Base-by-base conservation (phyloP, 2,888 invertebrate species). In the Leptinotarsa peninsularis region DNA sequence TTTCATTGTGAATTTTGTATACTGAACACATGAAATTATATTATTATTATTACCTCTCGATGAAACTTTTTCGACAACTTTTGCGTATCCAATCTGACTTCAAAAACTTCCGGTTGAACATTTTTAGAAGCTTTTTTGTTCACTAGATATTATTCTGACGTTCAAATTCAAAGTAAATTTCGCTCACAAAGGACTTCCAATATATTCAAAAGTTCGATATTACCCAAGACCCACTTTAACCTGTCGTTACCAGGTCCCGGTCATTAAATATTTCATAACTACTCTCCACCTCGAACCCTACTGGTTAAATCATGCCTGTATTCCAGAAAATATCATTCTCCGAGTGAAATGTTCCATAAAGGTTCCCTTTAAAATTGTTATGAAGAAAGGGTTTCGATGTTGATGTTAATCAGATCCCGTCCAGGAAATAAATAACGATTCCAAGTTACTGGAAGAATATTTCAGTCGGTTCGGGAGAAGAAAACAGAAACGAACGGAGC, bases 361-460 rank as follows among this genome's bases (percentile, higher is more conserved):
- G 23, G 18, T 43, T 54, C 4, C 23, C 58, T 21, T 21, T 14
- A 4, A 58, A 58, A 10, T 58, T 58, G 23, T 27, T 14, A 58
- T 23, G 58, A 15, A 58, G 27, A 27, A 23, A 23, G 58, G 58
- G 21, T 58, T 58, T 58, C 58, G 58, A 58, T 58, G 58, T 58
- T 4, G 27, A 58, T 58, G 58, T 58, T 58, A 21, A 58, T 58
- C 58, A 27, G 23, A 27, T 58, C 21, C 23, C 21, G 14, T 21
- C 4, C 15, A 58, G 15, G 23, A 21, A 58, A 27, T 23, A 15
- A 23, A 23, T 23, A 58, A 58, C 23, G 23, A 23, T 58, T 58
- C 23, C 2, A 23, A 23, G 58, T 23, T 23, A 58, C 23, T 23
- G 23, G 2, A 23, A n/a, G 54, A 54, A 18, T 54, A 18, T 18